phyloP scores from a whole-genome alignment of 2,888 invertebrate species.

The Ochropleura leucogaster region DNA sequence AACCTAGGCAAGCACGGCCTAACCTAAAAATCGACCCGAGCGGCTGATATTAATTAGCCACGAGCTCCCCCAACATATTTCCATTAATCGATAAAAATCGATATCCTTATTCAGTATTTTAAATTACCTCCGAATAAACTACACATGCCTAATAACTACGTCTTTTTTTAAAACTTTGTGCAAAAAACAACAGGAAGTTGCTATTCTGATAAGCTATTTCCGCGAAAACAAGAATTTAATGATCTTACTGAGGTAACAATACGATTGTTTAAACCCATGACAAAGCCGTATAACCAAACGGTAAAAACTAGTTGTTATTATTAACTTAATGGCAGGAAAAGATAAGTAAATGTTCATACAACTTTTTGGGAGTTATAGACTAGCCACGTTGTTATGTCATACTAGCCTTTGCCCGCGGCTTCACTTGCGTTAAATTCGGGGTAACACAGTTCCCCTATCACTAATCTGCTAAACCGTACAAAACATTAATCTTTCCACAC shows the following conservation, averaged over 20 bases:
- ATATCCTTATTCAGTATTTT: conserved; percentile 2
- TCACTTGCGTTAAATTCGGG: no score
- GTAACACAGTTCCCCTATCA: no score
- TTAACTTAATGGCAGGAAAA: not conserved
- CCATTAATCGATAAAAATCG: not conserved
- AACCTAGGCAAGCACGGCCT: no score
- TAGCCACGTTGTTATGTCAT: no score
- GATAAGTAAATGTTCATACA: not conserved
- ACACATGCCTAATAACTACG: not conserved
- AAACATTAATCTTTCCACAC: conserved; percentile 38
- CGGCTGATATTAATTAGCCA: no score
- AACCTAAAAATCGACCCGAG: no score
- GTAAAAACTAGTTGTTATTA: not conserved
- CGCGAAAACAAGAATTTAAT: conserved; percentile 31
- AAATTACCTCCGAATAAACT: not conserved
- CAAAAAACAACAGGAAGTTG: conserved; percentile 39
- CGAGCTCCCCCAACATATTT: no score
- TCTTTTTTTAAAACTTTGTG: conserved; percentile 1
- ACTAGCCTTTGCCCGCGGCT: no score
- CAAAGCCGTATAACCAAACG: conserved; percentile 2
- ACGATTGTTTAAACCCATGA: conserved; percentile 16
- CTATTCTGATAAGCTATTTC: conserved; percentile 39
- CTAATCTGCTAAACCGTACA: not conserved
- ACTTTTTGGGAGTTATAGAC: no score
- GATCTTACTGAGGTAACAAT: conserved; percentile 29